These are phyloP conservation scores for Hystrix brachyura DNA, from an alignment of 2,113 vertebrate genomes.

Conservation along the genomic window DNA sequence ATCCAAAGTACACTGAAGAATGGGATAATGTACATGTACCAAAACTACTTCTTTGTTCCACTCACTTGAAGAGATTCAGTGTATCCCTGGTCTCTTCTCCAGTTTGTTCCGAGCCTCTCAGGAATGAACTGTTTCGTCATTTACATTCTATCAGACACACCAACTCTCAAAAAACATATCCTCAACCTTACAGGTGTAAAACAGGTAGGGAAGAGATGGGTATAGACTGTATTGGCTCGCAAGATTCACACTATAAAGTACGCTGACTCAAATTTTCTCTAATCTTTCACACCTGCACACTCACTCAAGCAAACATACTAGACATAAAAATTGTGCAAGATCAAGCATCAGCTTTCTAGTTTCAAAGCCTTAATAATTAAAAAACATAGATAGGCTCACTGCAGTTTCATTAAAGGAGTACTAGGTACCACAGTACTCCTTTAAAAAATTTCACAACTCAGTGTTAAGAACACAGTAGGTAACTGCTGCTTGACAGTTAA, in stretches of 20 bases:
- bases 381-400: conserved; percentile 75
- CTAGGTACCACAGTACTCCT: conserved; percentile 77
- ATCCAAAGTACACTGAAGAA: background rate
- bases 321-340: conserved; percentile 84
- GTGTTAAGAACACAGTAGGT: conserved; percentile 75
- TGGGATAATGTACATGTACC: background rate
- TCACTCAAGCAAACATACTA: conserved; percentile 64
- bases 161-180: conserved; percentile 37
- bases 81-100: background rate
- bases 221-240: conserved; percentile 31
- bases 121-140: conserved; percentile 65
- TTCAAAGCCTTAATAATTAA: conserved; percentile 74
- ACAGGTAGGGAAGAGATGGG: conserved; percentile 42
- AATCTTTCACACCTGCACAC: conserved; percentile 56
- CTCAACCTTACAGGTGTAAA: conserved; percentile 40
- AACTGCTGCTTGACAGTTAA: conserved; percentile 69
- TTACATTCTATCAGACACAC: conserved; percentile 59
- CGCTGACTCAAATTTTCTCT: conserved; percentile 44
- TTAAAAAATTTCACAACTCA: conserved; percentile 79
- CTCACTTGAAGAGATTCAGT: background rate
- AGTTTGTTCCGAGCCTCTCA: conserved; percentile 26
- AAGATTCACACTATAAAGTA: conserved; percentile 67
- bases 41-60: conserved; percentile 10
- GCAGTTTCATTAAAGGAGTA: conserved; percentile 83
- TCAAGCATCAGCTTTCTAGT: conserved; percentile 80